Conservation (phyloP, 2,888 invertebrate species). For the Limnephilus lunatus region DNA sequence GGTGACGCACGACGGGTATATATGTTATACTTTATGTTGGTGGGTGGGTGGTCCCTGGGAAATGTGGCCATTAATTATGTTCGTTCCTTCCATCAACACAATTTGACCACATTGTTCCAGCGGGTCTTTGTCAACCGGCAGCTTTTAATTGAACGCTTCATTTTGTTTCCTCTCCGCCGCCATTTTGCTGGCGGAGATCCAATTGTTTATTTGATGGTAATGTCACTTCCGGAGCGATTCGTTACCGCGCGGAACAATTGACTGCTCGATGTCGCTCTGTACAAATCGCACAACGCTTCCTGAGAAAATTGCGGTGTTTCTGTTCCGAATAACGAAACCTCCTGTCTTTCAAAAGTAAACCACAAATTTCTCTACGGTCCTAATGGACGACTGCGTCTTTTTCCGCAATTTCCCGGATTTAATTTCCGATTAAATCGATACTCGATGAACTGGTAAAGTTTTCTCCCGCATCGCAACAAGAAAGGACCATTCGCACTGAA, state of each 20-base stretch:
- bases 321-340: conserved; percentile 5
- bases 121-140: conserved; percentile 12
- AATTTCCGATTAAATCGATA: not conserved
- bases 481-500: not conserved
- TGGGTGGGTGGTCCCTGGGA: not conserved
- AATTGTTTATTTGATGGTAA: conserved; percentile 15
- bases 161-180: conserved; percentile 38
- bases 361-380: not conserved
- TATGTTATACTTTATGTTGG: not conserved
- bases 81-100: not conserved
- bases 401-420: not conserved
- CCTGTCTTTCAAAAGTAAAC: not conserved
- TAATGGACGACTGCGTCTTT: not conserved
- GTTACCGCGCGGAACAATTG: conserved; percentile 25
- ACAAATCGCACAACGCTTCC: not conserved
- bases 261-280: conserved; percentile 13
- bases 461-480: not conserved
- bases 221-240: conserved; percentile 43
- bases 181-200: conserved; percentile 20
- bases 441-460: not conserved
- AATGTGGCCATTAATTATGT: conserved; percentile 15
- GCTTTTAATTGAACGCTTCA: conserved; percentile 45
- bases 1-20: not conserved
- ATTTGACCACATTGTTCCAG: conserved; percentile 12
- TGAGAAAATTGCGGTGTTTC: conserved; percentile 23